Evolutionary conservation across 2,113 vertebrate genomes (phyloP), one percentile per base, ranked within the genome.

Genomic region (Scytalopus superciliaris): DNA sequence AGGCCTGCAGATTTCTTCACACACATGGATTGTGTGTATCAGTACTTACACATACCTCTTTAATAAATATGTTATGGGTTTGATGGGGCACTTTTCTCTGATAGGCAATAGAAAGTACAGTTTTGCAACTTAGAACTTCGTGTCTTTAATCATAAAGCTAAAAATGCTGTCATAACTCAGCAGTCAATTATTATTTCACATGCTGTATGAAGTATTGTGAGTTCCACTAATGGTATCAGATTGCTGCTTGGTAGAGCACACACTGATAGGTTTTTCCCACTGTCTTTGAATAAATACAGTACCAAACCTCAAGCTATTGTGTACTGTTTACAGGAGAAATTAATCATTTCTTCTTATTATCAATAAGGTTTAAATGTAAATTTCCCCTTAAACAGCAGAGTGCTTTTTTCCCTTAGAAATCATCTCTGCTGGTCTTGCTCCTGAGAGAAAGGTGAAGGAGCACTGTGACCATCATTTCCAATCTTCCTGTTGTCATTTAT

Each of bases 401-500:
- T 39, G 7, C 5, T 86, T 83, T 70, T 69, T 83, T 70, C 17
- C 56, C 47, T 84, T 49, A 42, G 70, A 66, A 94, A 68, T 70
- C 52, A 21, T 59, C 72, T 72, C 62, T 80, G 56, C 57, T 92
- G 73, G 24, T 42, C 44, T 79, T 63, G 50, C 27, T 82, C 4
- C 24, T 66, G 69, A 91, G 52, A 83, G 30, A 84, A 91, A 84
- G 53, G 68, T 67, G 72, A 87, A 84, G 80, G 33, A 85, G 28
- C 23, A 17, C 33, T 12, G 30, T 59, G 92, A 57, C 64, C 52
- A 82, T 82, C 0, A 0, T 63, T 92, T 77, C 89, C 37, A 70
- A 72, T 88, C 72, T 78, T 59, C 39, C 47, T 47, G 37, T 89
- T 94, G 79, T 94, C 87, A 72, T 77, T 94, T 93, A 24, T 75